Evolutionary conservation across 2,888 invertebrate genomes (phyloP).

Genomic region (Idaea aversata): DNA sequence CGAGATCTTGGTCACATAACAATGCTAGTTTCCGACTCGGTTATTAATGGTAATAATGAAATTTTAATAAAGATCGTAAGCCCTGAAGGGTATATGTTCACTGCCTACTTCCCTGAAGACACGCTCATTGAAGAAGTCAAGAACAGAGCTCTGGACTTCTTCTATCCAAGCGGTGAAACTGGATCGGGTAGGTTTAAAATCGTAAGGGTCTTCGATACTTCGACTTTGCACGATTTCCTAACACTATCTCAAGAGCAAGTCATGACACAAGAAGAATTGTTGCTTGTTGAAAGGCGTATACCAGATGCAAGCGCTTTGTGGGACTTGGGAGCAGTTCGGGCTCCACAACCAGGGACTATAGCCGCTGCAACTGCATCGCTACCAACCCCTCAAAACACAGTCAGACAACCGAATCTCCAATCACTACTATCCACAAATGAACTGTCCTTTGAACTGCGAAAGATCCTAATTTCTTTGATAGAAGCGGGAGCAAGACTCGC

Average conservation of each 20-base stretch:
- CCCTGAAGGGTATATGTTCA: slow-evolving; percentile 63
- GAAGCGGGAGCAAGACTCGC: slow-evolving; percentile 71
- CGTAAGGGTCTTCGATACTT: slow-evolving; percentile 60
- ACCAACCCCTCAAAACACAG: slow-evolving; percentile 50
- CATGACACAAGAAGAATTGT: slow-evolving; percentile 58
- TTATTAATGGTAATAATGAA: slow-evolving; percentile 43
- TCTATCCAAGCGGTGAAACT: slow-evolving; percentile 65
- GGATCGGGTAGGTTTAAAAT: slow-evolving; percentile 62
- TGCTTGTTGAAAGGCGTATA: slow-evolving; percentile 59
- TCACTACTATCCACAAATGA: slow-evolving; percentile 70
- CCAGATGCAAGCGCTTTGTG: slow-evolving; percentile 67
- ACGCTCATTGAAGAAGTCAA: slow-evolving; percentile 68
- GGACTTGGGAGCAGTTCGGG: slow-evolving; percentile 67
- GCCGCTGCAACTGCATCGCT: slow-evolving; percentile 68
- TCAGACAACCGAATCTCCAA: slow-evolving; percentile 67
- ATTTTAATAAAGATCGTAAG: slow-evolving; percentile 63
- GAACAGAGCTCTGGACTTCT: slow-evolving; percentile 60
- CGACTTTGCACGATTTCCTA: slow-evolving; percentile 65
- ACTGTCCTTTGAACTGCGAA: slow-evolving; percentile 61
- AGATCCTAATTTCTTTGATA: slow-evolving; percentile 68
- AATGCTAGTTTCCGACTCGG: slow-evolving; percentile 65
- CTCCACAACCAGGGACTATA: slow-evolving; percentile 61
- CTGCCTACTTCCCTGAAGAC: slow-evolving; percentile 59
- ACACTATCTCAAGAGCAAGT: slow-evolving; percentile 65
- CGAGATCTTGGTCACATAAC: slow-evolving; percentile 6